phyloP scores from a whole-genome alignment of 2,888 invertebrate genomes.

The Deilephila elpenor region DNA sequence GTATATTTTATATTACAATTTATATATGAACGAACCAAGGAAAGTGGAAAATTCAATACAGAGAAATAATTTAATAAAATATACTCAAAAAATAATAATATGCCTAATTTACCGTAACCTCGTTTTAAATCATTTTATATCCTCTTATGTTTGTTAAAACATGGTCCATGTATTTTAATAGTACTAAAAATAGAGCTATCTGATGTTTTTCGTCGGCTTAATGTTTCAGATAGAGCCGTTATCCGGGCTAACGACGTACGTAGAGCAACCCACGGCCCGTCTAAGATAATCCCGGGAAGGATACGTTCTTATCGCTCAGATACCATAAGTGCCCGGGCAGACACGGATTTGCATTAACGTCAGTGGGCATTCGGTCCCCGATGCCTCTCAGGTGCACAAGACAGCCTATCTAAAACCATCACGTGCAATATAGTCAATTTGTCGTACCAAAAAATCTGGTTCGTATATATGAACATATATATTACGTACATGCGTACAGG shows the following conservation, averaged over 20 bases:
- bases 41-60: too few species aligned
- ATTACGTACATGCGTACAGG: too few species aligned
- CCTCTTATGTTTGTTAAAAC: not conserved
- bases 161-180: not conserved
- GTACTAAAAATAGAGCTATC: conserved; percentile 13
- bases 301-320: conserved; percentile 32
- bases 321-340: conserved; percentile 17
- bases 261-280: conserved; percentile 13
- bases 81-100: too few species aligned
- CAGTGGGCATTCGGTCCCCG: not conserved
- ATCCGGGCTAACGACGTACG: conserved; percentile 18
- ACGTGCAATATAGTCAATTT: too few species aligned
- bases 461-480: too few species aligned
- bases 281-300: conserved; percentile 31
- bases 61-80: too few species aligned
- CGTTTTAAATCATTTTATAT: not conserved
- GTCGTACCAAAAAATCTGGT: too few species aligned
- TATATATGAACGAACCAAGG: too few species aligned
- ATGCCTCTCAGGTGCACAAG: not conserved
- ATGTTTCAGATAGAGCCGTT: conserved; percentile 16
- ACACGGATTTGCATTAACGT: conserved; percentile 1
- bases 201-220: conserved; percentile 16
- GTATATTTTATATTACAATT: too few species aligned
- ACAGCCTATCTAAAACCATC: not conserved
- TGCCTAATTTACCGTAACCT: not conserved